phyloP scores from a whole-genome alignment of 1,140 invertebrate genomes.

The Diploscapter pachys region DNA sequence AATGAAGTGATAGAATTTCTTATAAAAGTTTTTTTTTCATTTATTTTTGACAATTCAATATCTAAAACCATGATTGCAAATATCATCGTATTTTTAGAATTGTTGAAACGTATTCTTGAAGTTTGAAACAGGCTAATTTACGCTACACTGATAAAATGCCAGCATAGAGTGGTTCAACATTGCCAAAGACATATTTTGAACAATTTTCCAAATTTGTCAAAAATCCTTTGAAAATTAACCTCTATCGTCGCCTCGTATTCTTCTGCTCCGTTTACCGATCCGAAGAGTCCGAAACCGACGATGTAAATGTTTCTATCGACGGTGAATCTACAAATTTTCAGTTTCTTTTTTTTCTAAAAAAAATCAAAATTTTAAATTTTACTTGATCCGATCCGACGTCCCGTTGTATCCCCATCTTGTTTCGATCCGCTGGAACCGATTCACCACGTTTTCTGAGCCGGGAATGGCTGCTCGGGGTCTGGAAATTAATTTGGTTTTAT shows the following conservation, averaged over 20 bases:
- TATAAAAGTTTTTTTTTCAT: too few relatives aligned
- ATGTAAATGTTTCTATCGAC: constrained; percentile 79
- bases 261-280: constrained; percentile 76
- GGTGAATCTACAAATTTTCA: constrained; percentile 68
- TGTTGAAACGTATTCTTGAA: too few relatives aligned
- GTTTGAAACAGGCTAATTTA: too few relatives aligned
- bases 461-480: constrained; percentile 72
- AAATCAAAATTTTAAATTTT: constrained; percentile 36
- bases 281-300: constrained; percentile 82
- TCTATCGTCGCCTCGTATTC: constrained; percentile 78
- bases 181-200: too few relatives aligned
- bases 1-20: too few relatives aligned
- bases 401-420: constrained; percentile 82
- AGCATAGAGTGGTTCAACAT: too few relatives aligned
- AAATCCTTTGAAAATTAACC: too few relatives aligned
- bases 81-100: too few relatives aligned
- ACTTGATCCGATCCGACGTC: constrained; percentile 77
- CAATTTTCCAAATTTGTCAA: too few relatives aligned
- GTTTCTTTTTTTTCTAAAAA: constrained; percentile 26
- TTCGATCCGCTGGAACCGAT: constrained; percentile 76
- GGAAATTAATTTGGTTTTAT: neutral
- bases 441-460: constrained; percentile 77
- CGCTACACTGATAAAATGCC: too few relatives aligned
- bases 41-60: too few relatives aligned
- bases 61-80: too few relatives aligned